Conservation (phyloP, 2,113 vertebrate genomes). For the Carassius auratus region DNA sequence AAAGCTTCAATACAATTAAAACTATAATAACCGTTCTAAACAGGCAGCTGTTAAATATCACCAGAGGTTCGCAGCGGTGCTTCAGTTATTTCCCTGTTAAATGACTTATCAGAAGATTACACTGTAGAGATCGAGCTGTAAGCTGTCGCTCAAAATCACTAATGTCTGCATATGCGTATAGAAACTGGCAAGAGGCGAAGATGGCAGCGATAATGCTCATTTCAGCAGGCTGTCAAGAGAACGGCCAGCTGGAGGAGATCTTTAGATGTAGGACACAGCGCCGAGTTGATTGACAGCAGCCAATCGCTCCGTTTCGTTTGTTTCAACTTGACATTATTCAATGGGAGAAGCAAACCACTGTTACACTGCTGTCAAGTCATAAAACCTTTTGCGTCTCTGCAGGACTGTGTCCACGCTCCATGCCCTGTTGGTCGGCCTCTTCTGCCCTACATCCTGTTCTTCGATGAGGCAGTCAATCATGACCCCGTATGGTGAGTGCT, state of each 20-base stretch:
- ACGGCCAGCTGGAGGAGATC: background rate
- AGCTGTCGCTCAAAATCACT: conserved; percentile 5
- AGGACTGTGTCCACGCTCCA: conserved; percentile 96
- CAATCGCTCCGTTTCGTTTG: background rate
- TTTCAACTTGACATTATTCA: background rate
- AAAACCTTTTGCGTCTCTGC: conserved; percentile 55
- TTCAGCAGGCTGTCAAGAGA: background rate
- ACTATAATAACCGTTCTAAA: background rate
- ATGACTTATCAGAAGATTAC: conserved; percentile 11
- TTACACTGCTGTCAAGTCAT: background rate
- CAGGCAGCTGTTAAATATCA: background rate
- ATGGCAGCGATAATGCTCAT: background rate
- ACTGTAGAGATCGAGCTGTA: background rate
- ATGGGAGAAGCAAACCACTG: no score
- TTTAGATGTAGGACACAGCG: background rate
- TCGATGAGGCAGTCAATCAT: conserved; percentile 85
- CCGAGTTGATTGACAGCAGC: background rate
- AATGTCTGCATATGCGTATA: background rate
- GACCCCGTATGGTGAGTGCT: conserved; percentile 92
- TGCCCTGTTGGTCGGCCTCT: conserved; percentile 87
- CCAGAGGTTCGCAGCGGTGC: background rate
- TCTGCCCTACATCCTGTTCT: conserved; percentile 87
- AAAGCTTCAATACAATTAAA: background rate
- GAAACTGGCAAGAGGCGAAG: background rate
- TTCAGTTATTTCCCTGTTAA: background rate